These are phyloP conservation scores for Chaetodon trifascialis DNA, from an alignment of 2,113 vertebrate species.

Conservation along the genomic window DNA sequence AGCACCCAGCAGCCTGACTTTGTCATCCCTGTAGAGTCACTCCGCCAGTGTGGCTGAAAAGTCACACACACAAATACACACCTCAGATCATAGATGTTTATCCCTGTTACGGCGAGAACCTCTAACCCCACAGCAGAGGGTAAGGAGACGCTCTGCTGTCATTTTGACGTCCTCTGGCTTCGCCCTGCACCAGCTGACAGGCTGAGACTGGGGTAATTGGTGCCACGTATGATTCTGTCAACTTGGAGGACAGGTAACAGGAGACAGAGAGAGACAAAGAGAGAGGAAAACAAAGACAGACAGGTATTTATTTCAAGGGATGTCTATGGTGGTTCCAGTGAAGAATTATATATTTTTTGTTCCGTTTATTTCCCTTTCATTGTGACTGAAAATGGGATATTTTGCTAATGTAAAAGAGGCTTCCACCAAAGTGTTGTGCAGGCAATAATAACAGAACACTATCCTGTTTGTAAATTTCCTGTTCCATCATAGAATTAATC, in stretches of 20 bases:
- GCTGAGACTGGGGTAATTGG: constrained; percentile 64
- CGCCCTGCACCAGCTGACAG: constrained; percentile 43
- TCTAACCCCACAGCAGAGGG: constrained; percentile 32
- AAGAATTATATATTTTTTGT: not conserved
- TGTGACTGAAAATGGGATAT: not conserved
- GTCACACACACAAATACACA: not conserved
- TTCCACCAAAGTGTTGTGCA: not conserved
- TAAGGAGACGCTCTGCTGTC: constrained; percentile 52
- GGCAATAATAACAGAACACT: not conserved
- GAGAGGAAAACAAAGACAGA: not conserved
- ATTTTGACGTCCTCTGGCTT: constrained; percentile 43
- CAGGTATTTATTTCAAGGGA: not conserved
- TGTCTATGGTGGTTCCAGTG: not conserved
- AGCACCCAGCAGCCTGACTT: not conserved
- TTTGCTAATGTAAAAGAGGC: constrained; percentile 8
- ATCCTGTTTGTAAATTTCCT: not conserved
- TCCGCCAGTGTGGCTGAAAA: not conserved
- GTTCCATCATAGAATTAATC: not conserved
- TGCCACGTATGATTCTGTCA: constrained; percentile 69
- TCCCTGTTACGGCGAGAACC: not conserved
- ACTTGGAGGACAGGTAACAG: constrained; percentile 51
- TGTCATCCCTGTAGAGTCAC: not conserved
- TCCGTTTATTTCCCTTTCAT: not conserved
- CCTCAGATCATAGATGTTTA: constrained; percentile 14
- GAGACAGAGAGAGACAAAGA: constrained; percentile 39